Conservation (phyloP, 2,113 vertebrate species). For the Ibidorhyncha struthersii region DNA sequence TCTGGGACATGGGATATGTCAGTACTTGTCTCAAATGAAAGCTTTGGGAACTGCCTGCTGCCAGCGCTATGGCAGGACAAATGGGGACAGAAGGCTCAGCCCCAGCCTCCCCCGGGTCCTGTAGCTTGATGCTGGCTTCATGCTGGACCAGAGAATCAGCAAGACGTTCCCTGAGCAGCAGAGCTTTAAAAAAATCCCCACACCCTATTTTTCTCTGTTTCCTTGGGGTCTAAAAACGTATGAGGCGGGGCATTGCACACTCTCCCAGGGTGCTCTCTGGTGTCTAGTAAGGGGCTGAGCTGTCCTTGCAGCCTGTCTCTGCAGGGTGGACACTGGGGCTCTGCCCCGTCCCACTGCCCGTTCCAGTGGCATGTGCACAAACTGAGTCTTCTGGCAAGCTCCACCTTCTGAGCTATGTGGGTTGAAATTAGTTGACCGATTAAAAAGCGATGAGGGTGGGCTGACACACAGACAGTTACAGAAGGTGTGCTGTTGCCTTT, state of each 20-base stretch:
- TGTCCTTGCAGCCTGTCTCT: neutral
- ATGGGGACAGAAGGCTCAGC: neutral
- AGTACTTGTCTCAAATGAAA: neutral
- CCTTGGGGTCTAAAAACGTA: neutral
- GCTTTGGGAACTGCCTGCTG: neutral
- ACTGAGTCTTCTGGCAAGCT: neutral
- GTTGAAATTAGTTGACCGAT: neutral
- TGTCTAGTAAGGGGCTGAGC: neutral
- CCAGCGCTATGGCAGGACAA: neutral
- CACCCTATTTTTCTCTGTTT: rapidly evolving
- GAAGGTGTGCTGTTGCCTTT: neutral
- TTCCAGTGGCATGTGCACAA: neutral
- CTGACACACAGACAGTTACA: neutral
- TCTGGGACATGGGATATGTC: neutral
- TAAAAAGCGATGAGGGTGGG: neutral
- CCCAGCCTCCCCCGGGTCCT: neutral
- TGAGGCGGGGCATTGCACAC: neutral
- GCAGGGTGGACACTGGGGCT: neutral
- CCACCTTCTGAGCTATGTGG: neutral
- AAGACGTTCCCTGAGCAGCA: neutral
- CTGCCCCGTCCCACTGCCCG: neutral
- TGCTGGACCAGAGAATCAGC: neutral
- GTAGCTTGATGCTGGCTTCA: neutral
- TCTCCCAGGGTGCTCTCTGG: neutral
- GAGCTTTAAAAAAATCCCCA: neutral